These are phyloP conservation scores for Pollenia amentaria DNA, from an alignment of 2,888 invertebrate genomes.

Conservation along the genomic window DNA sequence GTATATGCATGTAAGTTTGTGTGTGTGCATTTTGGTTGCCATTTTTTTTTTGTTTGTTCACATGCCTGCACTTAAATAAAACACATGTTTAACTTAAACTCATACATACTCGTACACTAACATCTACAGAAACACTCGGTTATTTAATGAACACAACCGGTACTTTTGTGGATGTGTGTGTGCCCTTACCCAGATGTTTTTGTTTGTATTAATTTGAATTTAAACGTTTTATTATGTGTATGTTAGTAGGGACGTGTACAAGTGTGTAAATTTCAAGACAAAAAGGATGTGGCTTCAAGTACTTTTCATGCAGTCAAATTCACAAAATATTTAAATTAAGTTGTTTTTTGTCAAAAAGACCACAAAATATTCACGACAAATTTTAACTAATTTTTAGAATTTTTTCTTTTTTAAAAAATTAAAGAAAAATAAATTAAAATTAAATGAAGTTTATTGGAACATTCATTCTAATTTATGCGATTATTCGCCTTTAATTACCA, in stretches of 20 bases:
- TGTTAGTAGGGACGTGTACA: conserved; percentile 46
- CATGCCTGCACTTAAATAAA: conserved; percentile 47
- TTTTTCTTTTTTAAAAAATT: too few relatives aligned
- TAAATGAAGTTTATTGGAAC: too few relatives aligned
- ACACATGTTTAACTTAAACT: conserved; percentile 48
- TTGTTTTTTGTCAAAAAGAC: conserved; percentile 20
- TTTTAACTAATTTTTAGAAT: neutral
- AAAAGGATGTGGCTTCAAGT: conserved; percentile 55
- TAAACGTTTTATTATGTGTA: conserved; percentile 48
- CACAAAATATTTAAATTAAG: conserved; percentile 38
- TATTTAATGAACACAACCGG: conserved; percentile 43
- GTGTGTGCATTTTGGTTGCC: neutral
- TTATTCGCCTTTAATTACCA: too few relatives aligned
- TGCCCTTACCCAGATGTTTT: conserved; percentile 47
- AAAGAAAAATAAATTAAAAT: too few relatives aligned
- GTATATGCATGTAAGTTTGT: neutral
- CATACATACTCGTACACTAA: neutral
- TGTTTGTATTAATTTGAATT: conserved; percentile 59
- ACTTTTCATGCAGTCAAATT: conserved; percentile 18
- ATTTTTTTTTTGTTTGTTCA: conserved; percentile 32
- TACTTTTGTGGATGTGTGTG: conserved; percentile 2
- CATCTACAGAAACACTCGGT: neutral
- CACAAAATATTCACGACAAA: neutral
- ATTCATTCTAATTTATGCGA: too few relatives aligned
- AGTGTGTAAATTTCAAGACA: conserved; percentile 60